Evolutionary conservation across 2,888 invertebrate genomes (phyloP), one percentile per base, ranked within the genome.

Genomic region (Calameuta filiformis): DNA sequence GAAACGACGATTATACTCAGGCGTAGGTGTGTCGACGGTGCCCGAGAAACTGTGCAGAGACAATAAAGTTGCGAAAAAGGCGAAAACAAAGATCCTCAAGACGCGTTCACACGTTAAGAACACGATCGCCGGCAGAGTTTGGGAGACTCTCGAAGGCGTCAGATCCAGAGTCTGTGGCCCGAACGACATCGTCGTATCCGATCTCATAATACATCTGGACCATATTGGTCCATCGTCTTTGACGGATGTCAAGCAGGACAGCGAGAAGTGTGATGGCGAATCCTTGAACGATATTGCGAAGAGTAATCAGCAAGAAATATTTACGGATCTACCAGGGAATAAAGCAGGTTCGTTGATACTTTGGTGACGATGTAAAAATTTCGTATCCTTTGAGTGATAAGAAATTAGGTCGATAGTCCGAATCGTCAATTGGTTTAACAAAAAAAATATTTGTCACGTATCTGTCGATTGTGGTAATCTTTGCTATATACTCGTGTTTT

Each of bases 81-180:
- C 83, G 15, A 88, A 87, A 74, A 56, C 83, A 73, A 86, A 86
- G 73, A 75, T 79, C 35, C 69, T 81, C 69, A 85, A 86, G 77
- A 77, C 83, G 77, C 82, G 84, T 76, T 76, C 81, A 75, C 80
- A 79, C 74, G 77, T 83, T n/a, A 83, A 84, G 74, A 83, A 81
- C 68, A 83, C 88, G 34, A 86, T 89, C 2, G 89, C 89, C 37
- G 84, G 86, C 23, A 88, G 87, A 79, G 89, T 90, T 74, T 89
- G 89, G 89, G 89, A 88, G 56, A 89, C 88, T 15, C 82, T 89
- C 15, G 84, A 85, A 34, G 87, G 87, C 6, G 89, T 87, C 35
- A 87, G 83, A 56, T 84, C 75, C 31, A 86, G 87, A 6, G 71
- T 31, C 71, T 71, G 71, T 23, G 85, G 82, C 35, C 83, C 85